These are phyloP conservation scores for Hololepta plana DNA, from an alignment of 2,888 invertebrate genomes.

Conservation along the genomic window DNA sequence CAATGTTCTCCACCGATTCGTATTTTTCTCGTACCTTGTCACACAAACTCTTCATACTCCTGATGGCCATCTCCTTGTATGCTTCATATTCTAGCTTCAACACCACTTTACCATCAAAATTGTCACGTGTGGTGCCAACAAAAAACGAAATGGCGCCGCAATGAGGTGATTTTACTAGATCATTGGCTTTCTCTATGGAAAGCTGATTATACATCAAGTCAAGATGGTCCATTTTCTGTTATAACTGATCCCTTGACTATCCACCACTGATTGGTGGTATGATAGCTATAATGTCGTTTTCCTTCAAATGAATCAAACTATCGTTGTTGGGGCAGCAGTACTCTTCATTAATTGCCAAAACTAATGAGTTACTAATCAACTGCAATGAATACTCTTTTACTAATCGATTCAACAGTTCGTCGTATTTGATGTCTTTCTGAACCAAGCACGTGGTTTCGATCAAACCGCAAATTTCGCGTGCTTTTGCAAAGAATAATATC, in stretches of 20 bases:
- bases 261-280: slow-evolving; percentile 94
- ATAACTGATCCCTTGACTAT: slow-evolving; percentile 20
- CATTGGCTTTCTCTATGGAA: slow-evolving; percentile 44
- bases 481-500: slow-evolving; percentile 78
- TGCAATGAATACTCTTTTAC: slow-evolving; percentile 42
- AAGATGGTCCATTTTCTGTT: slow-evolving; percentile 42
- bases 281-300: slow-evolving; percentile 70
- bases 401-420: slow-evolving; percentile 41
- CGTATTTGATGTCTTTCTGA: slow-evolving; percentile 33
- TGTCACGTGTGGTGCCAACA: slow-evolving; percentile 75
- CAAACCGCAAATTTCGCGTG: slow-evolving; percentile 62
- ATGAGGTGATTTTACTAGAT: slow-evolving; percentile 43
- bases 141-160: slow-evolving; percentile 86
- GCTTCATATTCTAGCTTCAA: slow-evolving; percentile 82
- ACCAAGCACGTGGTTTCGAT: slow-evolving; percentile 35
- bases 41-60: slow-evolving; percentile 65
- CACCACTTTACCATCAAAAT: slow-evolving; percentile 71
- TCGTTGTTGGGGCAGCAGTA: slow-evolving; percentile 43
- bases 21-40: slow-evolving; percentile 52
- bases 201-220: slow-evolving; percentile 49
- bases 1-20: slow-evolving; percentile 58
- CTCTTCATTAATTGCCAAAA: slow-evolving; percentile 71
- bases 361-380: slow-evolving; percentile 47
- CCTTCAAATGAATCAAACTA: slow-evolving; percentile 33
- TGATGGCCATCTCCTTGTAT: slow-evolving; percentile 80